A percentile compares a stretch with the other conserved stretches of the same genome.
These are phyloP conservation scores for Gorsachius goisagi DNA, from an alignment of 2,113 vertebrate genomes.

Conservation along the genomic window DNA sequence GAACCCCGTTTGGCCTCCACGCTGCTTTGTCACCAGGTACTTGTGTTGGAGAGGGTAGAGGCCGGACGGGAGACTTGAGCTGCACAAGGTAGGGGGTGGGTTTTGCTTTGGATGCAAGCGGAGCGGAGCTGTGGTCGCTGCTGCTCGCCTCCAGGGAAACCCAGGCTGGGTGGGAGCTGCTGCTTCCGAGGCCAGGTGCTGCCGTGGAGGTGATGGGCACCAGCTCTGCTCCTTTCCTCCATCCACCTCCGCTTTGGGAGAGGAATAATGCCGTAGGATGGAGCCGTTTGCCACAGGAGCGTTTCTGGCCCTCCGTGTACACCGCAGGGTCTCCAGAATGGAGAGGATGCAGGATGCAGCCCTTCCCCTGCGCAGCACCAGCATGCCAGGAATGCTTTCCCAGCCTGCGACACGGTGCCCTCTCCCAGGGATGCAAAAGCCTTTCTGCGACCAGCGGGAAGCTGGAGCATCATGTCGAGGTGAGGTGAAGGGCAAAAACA, in stretches of 20 bases:
- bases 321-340: neutral
- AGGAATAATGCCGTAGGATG: neutral
- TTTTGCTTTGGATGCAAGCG: neutral
- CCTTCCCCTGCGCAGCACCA: neutral
- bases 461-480: neutral
- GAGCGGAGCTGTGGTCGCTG: neutral
- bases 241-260: neutral
- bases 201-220: neutral
- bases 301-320: neutral
- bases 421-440: neutral
- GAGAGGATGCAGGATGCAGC: neutral
- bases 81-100: neutral
- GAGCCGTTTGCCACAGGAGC: neutral
- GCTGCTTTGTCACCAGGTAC: neutral
- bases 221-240: neutral
- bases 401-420: neutral
- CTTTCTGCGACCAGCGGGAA: neutral
- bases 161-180: neutral
- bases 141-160: neutral
- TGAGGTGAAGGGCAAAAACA: neutral
- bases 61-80: neutral
- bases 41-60: rapidly evolving
- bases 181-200: neutral
- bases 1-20: rapidly evolving
- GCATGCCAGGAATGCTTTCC: neutral